phyloP scores from a whole-genome alignment of 2,797 vertebrate species.

The Galago senegalensis region DNA sequence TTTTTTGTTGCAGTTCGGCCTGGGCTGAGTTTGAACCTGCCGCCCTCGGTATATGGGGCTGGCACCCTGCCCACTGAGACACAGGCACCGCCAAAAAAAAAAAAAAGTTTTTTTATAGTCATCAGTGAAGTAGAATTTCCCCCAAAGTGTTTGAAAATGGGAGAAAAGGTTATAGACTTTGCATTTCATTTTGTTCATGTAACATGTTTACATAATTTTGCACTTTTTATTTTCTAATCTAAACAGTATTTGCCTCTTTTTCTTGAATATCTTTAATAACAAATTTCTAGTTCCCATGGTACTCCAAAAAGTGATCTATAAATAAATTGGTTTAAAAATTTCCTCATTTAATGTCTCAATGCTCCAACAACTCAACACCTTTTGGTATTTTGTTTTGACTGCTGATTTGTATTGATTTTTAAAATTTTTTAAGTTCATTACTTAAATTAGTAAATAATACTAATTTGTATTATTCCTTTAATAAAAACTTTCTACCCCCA shows the following conservation, averaged over 20 bases:
- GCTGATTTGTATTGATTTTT: too few species aligned
- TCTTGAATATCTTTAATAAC: conserved; percentile 47
- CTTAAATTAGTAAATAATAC: too few species aligned
- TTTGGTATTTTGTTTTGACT: background rate
- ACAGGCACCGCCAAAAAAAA: too few species aligned
- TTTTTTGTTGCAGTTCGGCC: too few species aligned
- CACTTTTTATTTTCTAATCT: conserved; percentile 49
- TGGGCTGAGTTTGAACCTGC: too few species aligned
- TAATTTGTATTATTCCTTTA: background rate
- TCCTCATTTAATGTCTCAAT: background rate
- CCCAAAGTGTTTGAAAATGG: background rate
- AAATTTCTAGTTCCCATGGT: conserved; percentile 7
- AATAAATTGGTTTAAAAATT: conserved; percentile 25
- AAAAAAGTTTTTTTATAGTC: background rate
- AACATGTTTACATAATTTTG: background rate
- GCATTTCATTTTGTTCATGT: conserved; percentile 27
- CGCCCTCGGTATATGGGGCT: too few species aligned
- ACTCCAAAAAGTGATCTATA: conserved; percentile 16
- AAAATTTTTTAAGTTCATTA: too few species aligned
- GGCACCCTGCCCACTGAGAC: too few species aligned
- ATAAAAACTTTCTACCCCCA: background rate
- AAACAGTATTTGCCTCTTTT: conserved; percentile 24
- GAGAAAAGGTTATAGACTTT: background rate
- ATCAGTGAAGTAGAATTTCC: conserved; percentile 31
- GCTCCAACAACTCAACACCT: background rate